Evolutionary conservation across 2,888 invertebrate species (phyloP).

Genomic region (Drosophila limbata): DNA sequence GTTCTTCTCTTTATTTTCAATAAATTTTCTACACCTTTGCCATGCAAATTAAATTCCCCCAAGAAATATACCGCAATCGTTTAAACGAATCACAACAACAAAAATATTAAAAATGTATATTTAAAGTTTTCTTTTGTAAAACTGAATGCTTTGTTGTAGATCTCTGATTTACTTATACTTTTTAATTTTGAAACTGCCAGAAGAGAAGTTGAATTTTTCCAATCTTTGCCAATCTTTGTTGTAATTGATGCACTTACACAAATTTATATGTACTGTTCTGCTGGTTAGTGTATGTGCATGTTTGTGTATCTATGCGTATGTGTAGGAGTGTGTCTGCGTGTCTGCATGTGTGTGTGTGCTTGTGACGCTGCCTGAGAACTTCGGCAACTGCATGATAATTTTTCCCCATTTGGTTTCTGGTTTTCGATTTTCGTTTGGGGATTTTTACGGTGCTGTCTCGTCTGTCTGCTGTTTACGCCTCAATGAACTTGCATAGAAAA

Average conservation of each 20-base stretch:
- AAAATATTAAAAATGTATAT: too few relatives aligned
- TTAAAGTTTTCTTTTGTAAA: too few relatives aligned
- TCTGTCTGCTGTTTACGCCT: slow-evolving; percentile 51
- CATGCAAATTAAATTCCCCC: too few relatives aligned
- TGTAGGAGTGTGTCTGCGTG: not conserved
- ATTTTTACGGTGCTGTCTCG: slow-evolving; percentile 25
- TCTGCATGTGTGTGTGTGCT: not conserved
- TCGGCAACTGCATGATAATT: slow-evolving; percentile 20
- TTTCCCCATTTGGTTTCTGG: slow-evolving; percentile 41
- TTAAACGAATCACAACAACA: too few relatives aligned
- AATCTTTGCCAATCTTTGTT: not conserved
- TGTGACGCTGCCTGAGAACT: slow-evolving; percentile 9
- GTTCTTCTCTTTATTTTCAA: too few relatives aligned
- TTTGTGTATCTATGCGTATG: not conserved
- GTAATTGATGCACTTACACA: slow-evolving; percentile 18
- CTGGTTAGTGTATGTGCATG: not conserved
- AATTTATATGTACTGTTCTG: slow-evolving; percentile 1
- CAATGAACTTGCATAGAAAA: slow-evolving; percentile 41
- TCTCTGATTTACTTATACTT: too few relatives aligned
- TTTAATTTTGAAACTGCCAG: too few relatives aligned
- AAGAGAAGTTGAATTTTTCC: too few relatives aligned
- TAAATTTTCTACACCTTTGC: too few relatives aligned
- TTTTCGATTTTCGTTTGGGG: slow-evolving; percentile 44
- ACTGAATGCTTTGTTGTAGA: too few relatives aligned
- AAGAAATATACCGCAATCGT: too few relatives aligned